Percentiles rank a stretch among this genome's conserved stretches.
Conservation (phyloP, 2,888 invertebrate genomes). For the Panorpa germanica region DNA sequence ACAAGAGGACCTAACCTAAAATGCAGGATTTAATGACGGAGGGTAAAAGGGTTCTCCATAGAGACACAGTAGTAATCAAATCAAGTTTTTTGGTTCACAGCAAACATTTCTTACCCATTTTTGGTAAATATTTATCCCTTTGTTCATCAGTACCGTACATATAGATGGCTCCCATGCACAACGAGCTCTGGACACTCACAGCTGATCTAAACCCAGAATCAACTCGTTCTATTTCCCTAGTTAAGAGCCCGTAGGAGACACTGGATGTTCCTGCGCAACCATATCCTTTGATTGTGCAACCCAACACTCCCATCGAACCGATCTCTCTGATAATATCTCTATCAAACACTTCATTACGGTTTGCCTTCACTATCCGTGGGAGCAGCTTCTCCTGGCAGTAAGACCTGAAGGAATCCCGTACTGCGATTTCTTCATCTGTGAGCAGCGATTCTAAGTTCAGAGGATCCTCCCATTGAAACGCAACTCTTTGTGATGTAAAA, state of each 20-base stretch:
- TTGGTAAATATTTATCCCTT: constrained; percentile 73
- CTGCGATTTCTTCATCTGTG: constrained; percentile 79
- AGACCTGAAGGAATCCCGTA: constrained; percentile 65
- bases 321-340: constrained; percentile 79
- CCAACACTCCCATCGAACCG: constrained; percentile 79
- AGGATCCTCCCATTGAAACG: constrained; percentile 82
- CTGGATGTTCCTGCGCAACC: constrained; percentile 88
- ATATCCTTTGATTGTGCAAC: constrained; percentile 79
- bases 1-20: no score
- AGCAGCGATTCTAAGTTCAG: constrained; percentile 71
- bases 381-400: constrained; percentile 83
- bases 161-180: constrained; percentile 90
- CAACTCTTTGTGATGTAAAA: no score
- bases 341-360: constrained; percentile 84
- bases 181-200: constrained; percentile 92
- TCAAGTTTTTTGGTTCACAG: not conserved
- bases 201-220: constrained; percentile 93
- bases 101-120: constrained; percentile 34
- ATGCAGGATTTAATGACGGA: no score
- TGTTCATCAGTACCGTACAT: constrained; percentile 77
- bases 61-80: no score
- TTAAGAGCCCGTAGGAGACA: constrained; percentile 86
- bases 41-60: no score
- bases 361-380: constrained; percentile 71
- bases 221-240: constrained; percentile 78